phyloP scores from a whole-genome alignment of 2,113 vertebrate genomes.

The Psammodynastes pulverulentus region DNA sequence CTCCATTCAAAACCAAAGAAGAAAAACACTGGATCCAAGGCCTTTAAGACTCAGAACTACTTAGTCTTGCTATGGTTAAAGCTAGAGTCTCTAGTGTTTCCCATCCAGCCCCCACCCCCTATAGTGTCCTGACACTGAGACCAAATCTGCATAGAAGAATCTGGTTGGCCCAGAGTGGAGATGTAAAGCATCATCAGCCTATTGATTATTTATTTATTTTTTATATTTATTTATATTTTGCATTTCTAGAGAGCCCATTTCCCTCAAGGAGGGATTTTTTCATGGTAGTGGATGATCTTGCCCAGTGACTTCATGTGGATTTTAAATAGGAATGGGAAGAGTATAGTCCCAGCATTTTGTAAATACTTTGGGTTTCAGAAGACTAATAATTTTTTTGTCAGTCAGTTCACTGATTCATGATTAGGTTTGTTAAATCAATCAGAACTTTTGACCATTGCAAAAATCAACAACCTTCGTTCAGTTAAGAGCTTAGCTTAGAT shows the following conservation, averaged over 20 bases:
- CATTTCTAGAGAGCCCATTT: neutral
- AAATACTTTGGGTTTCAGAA: neutral
- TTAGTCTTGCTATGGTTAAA: neutral
- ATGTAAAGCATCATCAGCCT: neutral
- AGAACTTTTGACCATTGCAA: neutral
- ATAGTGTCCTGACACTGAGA: neutral
- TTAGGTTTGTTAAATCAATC: neutral
- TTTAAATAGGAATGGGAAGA: neutral
- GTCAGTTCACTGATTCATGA: neutral
- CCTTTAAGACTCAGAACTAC: neutral
- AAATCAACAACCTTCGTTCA: neutral
- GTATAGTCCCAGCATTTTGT: neutral
- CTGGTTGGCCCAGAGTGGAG: neutral
- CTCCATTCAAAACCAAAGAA: neutral
- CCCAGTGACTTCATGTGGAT: neutral
- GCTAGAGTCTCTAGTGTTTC: neutral
- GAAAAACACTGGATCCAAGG: neutral
- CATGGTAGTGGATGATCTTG: neutral
- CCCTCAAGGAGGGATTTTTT: neutral
- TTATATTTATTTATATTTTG: neutral
- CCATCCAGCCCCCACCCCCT: neutral
- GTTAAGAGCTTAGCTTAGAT: neutral
- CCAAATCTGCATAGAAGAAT: neutral
- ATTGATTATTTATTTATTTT: neutral
- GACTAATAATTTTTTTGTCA: neutral